A percentile compares a stretch with the other conserved stretches of the same genome.
Conservation (phyloP, 2,113 vertebrate species). For the Anolis sagrei region DNA sequence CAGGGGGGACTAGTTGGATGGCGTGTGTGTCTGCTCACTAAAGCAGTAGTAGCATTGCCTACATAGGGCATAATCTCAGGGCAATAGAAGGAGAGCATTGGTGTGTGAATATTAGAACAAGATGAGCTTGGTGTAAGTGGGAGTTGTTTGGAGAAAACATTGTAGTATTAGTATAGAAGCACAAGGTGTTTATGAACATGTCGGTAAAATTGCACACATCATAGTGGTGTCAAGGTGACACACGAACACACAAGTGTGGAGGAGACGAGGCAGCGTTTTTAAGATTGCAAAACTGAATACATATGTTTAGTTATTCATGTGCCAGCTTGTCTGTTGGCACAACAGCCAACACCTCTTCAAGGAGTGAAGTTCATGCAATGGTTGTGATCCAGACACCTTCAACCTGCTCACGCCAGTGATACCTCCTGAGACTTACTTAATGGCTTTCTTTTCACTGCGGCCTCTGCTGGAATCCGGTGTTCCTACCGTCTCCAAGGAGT, state of each 20-base stretch:
- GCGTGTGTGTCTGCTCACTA: neutral
- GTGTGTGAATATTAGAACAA: neutral
- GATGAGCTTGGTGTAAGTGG: neutral
- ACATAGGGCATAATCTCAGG: neutral
- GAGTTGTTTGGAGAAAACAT: neutral
- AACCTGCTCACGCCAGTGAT: conserved; percentile 28
- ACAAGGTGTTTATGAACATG: neutral
- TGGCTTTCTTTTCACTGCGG: conserved; percentile 96
- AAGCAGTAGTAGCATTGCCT: neutral
- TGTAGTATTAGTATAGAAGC: neutral
- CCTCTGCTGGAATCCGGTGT: conserved; percentile 93
- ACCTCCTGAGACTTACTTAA: conserved; percentile 91
- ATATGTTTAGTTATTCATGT: neutral
- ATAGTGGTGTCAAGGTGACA: neutral
- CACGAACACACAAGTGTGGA: neutral
- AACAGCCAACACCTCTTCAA: neutral
- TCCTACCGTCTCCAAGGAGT: conserved; percentile 91
- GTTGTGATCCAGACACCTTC: neutral
- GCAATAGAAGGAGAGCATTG: neutral
- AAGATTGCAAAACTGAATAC: neutral
- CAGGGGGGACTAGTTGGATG: neutral
- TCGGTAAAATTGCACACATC: neutral
- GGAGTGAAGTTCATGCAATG: neutral
- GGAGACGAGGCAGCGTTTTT: neutral
- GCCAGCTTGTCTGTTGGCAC: neutral